These are phyloP conservation scores for Diaphora mendica DNA, from an alignment of 2,888 invertebrate species.

Conservation along the genomic window DNA sequence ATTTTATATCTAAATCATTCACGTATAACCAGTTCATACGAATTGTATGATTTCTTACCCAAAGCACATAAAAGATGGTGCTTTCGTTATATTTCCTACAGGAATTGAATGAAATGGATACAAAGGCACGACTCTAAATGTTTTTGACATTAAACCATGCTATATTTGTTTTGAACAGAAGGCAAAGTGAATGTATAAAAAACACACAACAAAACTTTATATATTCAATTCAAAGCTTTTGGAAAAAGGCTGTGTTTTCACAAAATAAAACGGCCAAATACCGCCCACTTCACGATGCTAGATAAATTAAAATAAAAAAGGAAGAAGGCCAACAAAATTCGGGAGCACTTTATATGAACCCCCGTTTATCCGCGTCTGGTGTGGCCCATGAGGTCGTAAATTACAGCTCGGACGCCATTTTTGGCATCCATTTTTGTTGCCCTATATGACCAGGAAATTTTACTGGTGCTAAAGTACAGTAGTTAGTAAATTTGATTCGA, in stretches of 20 bases:
- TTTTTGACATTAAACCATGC: background rate
- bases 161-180: background rate
- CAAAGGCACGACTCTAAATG: constrained; percentile 4
- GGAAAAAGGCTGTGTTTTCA: constrained; percentile 43
- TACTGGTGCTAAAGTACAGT: constrained; percentile 54
- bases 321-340: constrained; percentile 54
- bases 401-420: constrained; percentile 59
- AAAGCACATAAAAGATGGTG: constrained; percentile 7
- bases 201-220: constrained; percentile 12
- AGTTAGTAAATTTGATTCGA: constrained; percentile 39
- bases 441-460: constrained; percentile 52
- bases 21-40: background rate
- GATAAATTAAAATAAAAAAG: constrained; percentile 71
- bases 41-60: constrained; percentile 1
- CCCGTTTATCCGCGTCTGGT: constrained; percentile 62
- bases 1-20: constrained; percentile 18
- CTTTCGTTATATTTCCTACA: background rate
- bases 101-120: constrained; percentile 3
- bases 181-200: constrained; percentile 9
- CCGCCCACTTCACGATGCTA: constrained; percentile 61
- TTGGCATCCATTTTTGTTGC: constrained; percentile 61
- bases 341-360: constrained; percentile 65
- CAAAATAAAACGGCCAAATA: constrained; percentile 44
- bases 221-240: constrained; percentile 45
- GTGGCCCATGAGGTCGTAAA: constrained; percentile 60